Base-by-base conservation (phyloP, 2,797 vertebrate species). In the Lithobates sylvaticus region DNA sequence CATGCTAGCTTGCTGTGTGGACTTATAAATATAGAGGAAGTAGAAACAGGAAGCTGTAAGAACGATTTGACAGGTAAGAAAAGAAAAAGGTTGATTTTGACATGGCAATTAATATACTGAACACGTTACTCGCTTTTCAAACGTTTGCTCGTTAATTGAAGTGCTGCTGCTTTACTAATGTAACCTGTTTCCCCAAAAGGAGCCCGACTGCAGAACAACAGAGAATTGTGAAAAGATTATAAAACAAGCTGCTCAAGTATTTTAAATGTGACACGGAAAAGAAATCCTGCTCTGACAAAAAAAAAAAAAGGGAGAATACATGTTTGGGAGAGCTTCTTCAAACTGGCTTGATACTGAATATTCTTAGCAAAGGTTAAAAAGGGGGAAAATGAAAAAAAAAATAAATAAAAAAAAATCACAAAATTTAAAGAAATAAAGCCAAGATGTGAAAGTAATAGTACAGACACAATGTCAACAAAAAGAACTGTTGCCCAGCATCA, bases 151-250 rank as follows among this genome's bases (percentile, higher is more conserved):
- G 44, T 69, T 68, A 84, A 68, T 39, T 68, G 39, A 80, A 80
- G 70, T 65, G 79, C 21, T 27, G 65, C 54, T 29, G 71, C 70
- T 65, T 81, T 23, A 42, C 61, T 69, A 36, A 74, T 39, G 44
- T 80, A 65, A 21, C 78, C 27, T 29, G 21, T 75, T 75, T 75
- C 77, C 76, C 70, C 47, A 80, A 67, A 74, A 29, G 77, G 16
- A 44, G 26, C 44, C 71, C 5, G 44, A 69, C 12, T 73, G 39
- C 44, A 50, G 16, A 74, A 69, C 42, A 83, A 83, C 73, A 29
- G 42, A 81, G 61, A 85, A 73, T 47, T 85, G 76, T 84, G 58
- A 74, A 73, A 81, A 75, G 78, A 76, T 74, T 54, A 86, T 74
- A 76, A 32, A 86, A 86, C 54, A 85, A 69, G 78, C 70, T 69